Base-by-base conservation (phyloP, 2,888 invertebrate species). In the Galerucella pusilla region DNA sequence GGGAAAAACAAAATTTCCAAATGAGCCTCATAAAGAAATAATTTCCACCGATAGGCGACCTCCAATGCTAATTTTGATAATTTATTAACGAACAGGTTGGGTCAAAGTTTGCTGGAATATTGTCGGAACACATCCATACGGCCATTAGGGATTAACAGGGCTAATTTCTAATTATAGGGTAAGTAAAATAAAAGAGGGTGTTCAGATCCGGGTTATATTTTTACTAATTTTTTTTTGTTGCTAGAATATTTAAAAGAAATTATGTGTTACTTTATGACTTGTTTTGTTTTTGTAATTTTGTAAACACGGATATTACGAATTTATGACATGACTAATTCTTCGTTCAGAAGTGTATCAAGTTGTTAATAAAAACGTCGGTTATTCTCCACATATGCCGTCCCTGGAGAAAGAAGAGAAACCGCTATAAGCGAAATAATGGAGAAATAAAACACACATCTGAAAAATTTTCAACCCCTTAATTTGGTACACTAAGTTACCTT, bases 401-500 rank as follows among this genome's bases (percentile, higher is more conserved):
- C 69, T 59, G 52, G 54, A 65, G 12, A 60, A 65, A 66, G 68
- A 45, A 67, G 66, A 64, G 69, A 68, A 71, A 73, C 67, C 59
- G 71, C 76, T 72, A 20, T 68, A 76, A 72, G 79, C 80, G 46
- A 20, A 42, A 79, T 82, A 79, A 79, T 78, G 79, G 76, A 75
- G 79, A 75, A 75, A 79, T 79, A 77, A 79, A 79, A 77, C 77
- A 79, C 78, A 78, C 78, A 84, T 84, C 83, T 83, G 85, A 85
- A 85, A 85, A 85, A 84, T 85, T 84, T 84, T 83, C 83, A 83
- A 82, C 83, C 85, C 85, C 85, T 85, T 85, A 85, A 85, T 85
- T 83, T 84, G 83, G 82, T 83, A 84, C 85, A 85, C 85, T 85
- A 85, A 84, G 83, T 85, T 84, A 85, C 86, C 85, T 86, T 85